Evolutionary conservation across 2,797 vertebrate species (phyloP).

Genomic region (Falco novaeseelandiae): DNA sequence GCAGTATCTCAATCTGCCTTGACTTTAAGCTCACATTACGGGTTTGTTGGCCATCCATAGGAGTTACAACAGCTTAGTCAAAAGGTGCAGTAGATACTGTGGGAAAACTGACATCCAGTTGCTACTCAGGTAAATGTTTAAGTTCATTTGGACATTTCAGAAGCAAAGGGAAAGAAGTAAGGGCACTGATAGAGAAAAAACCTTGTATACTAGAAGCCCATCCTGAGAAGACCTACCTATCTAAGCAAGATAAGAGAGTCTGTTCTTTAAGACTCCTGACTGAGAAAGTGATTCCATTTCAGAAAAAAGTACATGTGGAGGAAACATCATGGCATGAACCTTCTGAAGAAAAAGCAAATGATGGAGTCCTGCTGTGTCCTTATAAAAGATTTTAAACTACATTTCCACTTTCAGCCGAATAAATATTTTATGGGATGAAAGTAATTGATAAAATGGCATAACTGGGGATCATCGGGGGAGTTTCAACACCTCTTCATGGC

Average conservation of each 20-base stretch:
- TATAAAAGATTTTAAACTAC: not conserved
- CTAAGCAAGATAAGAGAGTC: not conserved
- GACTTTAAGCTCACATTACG: not conserved
- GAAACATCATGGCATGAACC: not conserved
- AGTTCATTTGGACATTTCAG: not conserved
- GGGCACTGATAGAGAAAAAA: not conserved
- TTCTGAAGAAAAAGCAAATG: not conserved
- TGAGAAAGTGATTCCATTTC: not conserved
- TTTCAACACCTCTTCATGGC: not conserved
- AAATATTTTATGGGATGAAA: not conserved
- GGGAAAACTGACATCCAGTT: conserved; percentile 17
- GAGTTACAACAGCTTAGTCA: not conserved
- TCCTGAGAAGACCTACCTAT: not conserved
- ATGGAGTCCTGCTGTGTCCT: not conserved
- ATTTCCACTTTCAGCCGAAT: not conserved
- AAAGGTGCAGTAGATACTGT: not conserved
- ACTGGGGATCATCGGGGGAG: not conserved
- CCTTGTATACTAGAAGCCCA: not conserved
- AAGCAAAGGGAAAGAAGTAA: not conserved
- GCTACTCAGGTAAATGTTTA: not conserved
- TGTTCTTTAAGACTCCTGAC: not conserved
- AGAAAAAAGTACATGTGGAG: not conserved
- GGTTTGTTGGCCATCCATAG: not conserved
- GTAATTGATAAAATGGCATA: not conserved
- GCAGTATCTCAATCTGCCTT: not conserved